Conservation (phyloP, 2,113 vertebrate genomes). For the Apteryx owenii region DNA sequence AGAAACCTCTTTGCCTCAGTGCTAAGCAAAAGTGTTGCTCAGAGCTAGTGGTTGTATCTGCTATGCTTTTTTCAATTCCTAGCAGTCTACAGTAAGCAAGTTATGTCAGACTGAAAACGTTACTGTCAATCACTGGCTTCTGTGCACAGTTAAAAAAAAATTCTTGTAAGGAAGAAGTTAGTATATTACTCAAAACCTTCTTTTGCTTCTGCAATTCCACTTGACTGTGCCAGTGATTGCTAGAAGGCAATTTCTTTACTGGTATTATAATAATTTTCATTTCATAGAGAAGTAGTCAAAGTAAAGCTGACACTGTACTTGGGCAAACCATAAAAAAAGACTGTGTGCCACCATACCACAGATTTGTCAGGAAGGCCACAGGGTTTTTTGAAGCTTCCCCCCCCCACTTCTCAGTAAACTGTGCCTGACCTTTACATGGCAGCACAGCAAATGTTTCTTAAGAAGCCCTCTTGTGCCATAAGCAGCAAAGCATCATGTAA, state of each 20-base stretch:
- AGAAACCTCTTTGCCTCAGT: not conserved
- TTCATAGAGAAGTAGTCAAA: not conserved
- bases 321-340: not conserved
- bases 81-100: not conserved
- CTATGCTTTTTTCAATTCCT: not conserved
- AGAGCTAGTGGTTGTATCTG: not conserved
- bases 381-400: not conserved
- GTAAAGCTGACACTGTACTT: not conserved
- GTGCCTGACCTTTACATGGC: not conserved
- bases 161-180: not conserved
- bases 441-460: not conserved
- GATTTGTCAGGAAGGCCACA: not conserved
- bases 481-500: slow-evolving; percentile 24
- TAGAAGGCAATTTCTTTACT: not conserved
- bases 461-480: not conserved
- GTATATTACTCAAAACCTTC: not conserved
- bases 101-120: not conserved
- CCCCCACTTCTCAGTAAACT: not conserved
- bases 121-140: not conserved
- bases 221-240: not conserved
- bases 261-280: not conserved
- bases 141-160: not conserved
- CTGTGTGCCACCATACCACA: not conserved
- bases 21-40: not conserved
- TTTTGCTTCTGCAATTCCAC: not conserved